phyloP scores from a whole-genome alignment of 2,113 vertebrate genomes.

The Ceratotherium simum region DNA sequence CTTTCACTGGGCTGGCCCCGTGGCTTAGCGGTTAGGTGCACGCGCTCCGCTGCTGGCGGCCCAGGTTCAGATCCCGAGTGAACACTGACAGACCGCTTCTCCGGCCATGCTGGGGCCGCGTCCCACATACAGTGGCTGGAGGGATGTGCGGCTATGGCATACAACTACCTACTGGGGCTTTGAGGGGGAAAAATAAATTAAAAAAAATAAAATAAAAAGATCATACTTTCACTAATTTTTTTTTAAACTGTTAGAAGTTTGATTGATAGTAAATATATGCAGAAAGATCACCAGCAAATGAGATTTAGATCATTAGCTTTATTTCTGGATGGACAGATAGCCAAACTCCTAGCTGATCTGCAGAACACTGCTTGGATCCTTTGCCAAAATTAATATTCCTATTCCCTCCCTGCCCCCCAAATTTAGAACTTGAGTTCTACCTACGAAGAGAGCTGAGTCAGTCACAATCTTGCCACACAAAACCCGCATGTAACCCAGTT shows the following conservation, averaged over 20 bases:
- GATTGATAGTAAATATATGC: conserved; percentile 21
- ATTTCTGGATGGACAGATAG: not conserved
- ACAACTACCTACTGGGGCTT: too few relatives aligned
- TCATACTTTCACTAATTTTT: not conserved
- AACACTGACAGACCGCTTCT: too few relatives aligned
- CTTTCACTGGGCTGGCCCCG: too few relatives aligned
- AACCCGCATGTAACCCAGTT: not conserved
- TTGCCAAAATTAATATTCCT: conserved; percentile 39
- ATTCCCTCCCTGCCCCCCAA: not conserved
- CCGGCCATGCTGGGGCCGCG: too few relatives aligned
- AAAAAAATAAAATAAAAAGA: too few relatives aligned
- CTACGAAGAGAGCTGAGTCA: not conserved
- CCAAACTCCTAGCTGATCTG: not conserved
- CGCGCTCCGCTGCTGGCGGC: too few relatives aligned
- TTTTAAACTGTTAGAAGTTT: not conserved
- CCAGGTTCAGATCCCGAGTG: too few relatives aligned
- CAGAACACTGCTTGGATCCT: not conserved
- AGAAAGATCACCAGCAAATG: not conserved
- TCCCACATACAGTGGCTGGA: too few relatives aligned
- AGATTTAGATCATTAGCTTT: not conserved
- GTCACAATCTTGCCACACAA: not conserved
- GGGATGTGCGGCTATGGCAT: too few relatives aligned
- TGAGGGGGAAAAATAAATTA: too few relatives aligned
- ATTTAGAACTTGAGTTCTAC: not conserved
- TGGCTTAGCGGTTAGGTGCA: too few relatives aligned